phyloP scores from a whole-genome alignment of 2,113 vertebrate genomes.

The Oncorhynchus masou region DNA sequence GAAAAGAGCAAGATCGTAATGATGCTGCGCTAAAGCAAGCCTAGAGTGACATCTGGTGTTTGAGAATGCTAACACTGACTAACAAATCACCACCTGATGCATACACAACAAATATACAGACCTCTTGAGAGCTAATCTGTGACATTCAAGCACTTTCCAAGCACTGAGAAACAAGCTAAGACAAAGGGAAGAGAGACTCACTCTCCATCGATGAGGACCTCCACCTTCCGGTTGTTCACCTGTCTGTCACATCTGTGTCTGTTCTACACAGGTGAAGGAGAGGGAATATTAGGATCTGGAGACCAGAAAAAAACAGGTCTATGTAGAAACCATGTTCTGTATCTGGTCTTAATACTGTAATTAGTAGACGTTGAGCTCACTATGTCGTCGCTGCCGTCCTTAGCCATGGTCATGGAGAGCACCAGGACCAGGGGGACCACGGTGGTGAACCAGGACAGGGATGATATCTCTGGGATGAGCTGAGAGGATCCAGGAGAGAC shows the following conservation, averaged over 20 bases:
- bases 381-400: constrained; percentile 89
- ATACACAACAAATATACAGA: background rate
- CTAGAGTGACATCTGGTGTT: constrained; percentile 18
- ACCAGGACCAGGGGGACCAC: constrained; percentile 88
- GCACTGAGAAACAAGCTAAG: background rate
- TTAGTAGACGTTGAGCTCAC: constrained; percentile 68
- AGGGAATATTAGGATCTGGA: background rate
- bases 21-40: background rate
- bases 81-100: background rate
- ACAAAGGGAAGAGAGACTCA: constrained; percentile 68
- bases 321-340: no score
- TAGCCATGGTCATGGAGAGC: constrained; percentile 84
- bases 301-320: background rate
- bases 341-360: no score
- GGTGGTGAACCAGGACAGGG: constrained; percentile 91
- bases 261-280: constrained; percentile 73
- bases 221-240: constrained; percentile 87
- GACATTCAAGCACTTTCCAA: no score
- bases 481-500: constrained; percentile 58
- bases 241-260: constrained; percentile 87
- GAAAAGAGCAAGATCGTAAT: constrained; percentile 4
- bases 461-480: constrained; percentile 91
- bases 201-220: constrained; percentile 83
- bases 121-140: no score
- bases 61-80: background rate